Evolutionary conservation across 2,797 vertebrate species (phyloP), one percentile per base, ranked within the genome.

Genomic region (Artibeus lituratus): DNA sequence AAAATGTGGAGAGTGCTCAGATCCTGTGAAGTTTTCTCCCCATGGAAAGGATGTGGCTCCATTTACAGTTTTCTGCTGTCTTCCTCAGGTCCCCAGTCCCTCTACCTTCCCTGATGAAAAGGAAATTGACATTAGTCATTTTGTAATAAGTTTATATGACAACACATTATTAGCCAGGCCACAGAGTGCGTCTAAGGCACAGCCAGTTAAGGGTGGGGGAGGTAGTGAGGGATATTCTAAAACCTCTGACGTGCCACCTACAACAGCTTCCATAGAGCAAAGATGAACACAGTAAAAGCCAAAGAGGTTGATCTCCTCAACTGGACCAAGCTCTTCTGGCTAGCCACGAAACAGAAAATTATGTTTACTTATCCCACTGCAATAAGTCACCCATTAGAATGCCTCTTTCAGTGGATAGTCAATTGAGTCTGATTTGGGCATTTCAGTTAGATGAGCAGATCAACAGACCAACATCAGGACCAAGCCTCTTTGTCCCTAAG

Each of bases 81-180:
- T 81, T 69, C 76, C 32, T 42, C 22, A 16, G 2, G 22, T 42
- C 51, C 37, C 69, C 39, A 1, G 29, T 37, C 67, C 87, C 83
- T 87, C 72, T 57, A 69, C 55, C 83, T 94, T 96, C 82, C 92
- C 65, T 10, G 32, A 96, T 94, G 2, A 4, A 92, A 5, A 0
- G 59, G 81, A 94, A 97, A 96, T 83, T 55, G 77, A 92, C 92
- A 53, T 96, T 93, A 77, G 69, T 95, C 94, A 77, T 69, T 73
- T 62, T 37, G 51, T 93, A 97, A 92, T 95, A 87, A 92, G 96
- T 98, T 95, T 98, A 87, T 44, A 78, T 7, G 24, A 87, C 88
- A 95, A 77, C 49, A 1, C 2, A 0, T 77, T 92, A 84, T 87
- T 90, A 67, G 0, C 26, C n/a, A 37, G 0, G 0, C 14, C 92